phyloP scores from a whole-genome alignment of 2,797 vertebrate genomes.

The Notolabrus celidotus region DNA sequence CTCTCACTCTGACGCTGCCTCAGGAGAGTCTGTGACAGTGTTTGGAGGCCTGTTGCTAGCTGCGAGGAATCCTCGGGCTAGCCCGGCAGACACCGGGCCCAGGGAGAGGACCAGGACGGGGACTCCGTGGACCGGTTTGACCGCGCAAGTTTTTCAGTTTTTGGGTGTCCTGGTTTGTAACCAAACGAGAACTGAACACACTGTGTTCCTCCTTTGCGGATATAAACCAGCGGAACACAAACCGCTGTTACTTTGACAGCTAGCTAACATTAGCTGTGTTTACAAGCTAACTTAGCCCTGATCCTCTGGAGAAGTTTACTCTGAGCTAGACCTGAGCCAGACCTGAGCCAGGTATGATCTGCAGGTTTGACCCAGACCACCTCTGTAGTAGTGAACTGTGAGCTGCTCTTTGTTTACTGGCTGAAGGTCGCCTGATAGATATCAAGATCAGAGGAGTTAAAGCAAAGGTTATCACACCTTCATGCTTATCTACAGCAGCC shows the following conservation, averaged over 20 bases:
- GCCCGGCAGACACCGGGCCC: slow-evolving; percentile 66
- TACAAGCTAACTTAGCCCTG: slow-evolving; percentile 58
- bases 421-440: slow-evolving; percentile 45
- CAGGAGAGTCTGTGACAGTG: slow-evolving; percentile 42
- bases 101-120: slow-evolving; percentile 39
- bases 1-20: not conserved
- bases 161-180: not conserved
- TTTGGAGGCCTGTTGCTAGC: slow-evolving; percentile 83
- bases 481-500: slow-evolving; percentile 34
- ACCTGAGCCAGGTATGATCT: slow-evolving; percentile 22
- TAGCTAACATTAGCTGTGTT: slow-evolving; percentile 71
- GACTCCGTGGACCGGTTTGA: slow-evolving; percentile 9
- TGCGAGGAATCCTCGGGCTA: slow-evolving; percentile 79
- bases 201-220: slow-evolving; percentile 15
- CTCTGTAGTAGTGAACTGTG: not conserved
- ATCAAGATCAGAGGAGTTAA: slow-evolving; percentile 11
- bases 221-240: slow-evolving; percentile 9
- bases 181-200: not conserved
- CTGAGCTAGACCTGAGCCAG: no score
- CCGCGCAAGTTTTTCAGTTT: slow-evolving; percentile 6
- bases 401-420: not conserved
- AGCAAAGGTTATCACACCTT: slow-evolving; percentile 42
- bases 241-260: slow-evolving; percentile 34
- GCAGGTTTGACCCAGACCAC: not conserved
- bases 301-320: slow-evolving; percentile 28